A percentile compares a stretch with the other conserved stretches of the same genome.
Conservation (phyloP, 2,888 invertebrate genomes). For the Penaeus monodon region DNA sequence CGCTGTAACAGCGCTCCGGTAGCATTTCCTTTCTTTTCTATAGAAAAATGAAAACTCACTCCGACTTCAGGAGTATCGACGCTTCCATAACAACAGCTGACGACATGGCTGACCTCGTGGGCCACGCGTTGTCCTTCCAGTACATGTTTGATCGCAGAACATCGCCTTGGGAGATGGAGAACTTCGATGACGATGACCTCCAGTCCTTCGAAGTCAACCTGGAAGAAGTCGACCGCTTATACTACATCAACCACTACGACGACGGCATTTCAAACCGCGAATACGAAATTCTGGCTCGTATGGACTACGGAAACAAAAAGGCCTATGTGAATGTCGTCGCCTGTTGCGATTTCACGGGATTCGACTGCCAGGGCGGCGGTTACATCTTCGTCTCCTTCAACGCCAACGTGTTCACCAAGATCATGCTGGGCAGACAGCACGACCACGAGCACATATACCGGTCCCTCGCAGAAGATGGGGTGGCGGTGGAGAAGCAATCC, state of each 20-base stretch:
- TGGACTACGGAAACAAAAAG: slow-evolving; percentile 11
- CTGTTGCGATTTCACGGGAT: slow-evolving; percentile 37
- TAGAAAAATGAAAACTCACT: background rate
- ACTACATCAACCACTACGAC: slow-evolving; percentile 11
- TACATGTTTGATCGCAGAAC: slow-evolving; percentile 27
- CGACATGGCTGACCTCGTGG: slow-evolving; percentile 8
- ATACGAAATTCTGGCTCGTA: slow-evolving; percentile 18
- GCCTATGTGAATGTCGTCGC: slow-evolving; percentile 27
- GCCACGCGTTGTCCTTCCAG: slow-evolving; percentile 16
- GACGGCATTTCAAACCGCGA: slow-evolving; percentile 26
- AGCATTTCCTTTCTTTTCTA: background rate
- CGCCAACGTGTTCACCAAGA: slow-evolving; percentile 14
- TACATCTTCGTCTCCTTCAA: slow-evolving; percentile 31
- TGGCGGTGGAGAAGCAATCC: background rate
- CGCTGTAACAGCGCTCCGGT: background rate
- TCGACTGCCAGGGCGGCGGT: slow-evolving; percentile 36
- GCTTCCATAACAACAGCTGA: background rate
- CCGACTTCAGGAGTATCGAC: slow-evolving; percentile 15
- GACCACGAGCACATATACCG: background rate
- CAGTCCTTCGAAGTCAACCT: slow-evolving; percentile 15
- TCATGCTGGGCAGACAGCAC: background rate
- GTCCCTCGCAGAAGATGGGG: slow-evolving; percentile 1
- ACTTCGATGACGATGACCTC: slow-evolving; percentile 23
- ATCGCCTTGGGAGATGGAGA: slow-evolving; percentile 34
- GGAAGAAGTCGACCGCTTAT: slow-evolving; percentile 21